These are phyloP conservation scores for Sinonovacula constricta DNA, from an alignment of 1,140 invertebrate species.

Conservation along the genomic window DNA sequence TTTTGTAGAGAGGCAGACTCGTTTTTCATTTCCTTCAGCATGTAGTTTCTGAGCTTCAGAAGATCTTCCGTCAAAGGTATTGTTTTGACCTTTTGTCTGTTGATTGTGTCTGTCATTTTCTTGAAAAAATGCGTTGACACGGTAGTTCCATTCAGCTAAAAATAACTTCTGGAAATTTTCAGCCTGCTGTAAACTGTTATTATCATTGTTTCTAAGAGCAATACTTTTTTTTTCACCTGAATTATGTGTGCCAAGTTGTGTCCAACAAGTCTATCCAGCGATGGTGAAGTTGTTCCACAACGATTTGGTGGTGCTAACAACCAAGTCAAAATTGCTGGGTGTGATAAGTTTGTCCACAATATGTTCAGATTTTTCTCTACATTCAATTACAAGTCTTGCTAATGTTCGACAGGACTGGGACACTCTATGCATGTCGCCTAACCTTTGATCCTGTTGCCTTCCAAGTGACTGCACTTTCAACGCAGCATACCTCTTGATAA, in stretches of 20 bases:
- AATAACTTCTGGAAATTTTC: conserved; percentile 22
- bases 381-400: conserved; percentile 20
- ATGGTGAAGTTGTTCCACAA: conserved; percentile 18
- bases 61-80: conserved; percentile 40
- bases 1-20: neutral
- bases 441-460: conserved; percentile 20
- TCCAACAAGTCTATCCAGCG: conserved; percentile 17
- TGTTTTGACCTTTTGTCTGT: conserved; percentile 11
- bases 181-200: neutral
- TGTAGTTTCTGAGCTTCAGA: neutral
- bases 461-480: conserved; percentile 23
- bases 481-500: conserved; percentile 19
- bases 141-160: conserved; percentile 19
- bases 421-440: conserved; percentile 24
- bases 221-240: conserved; percentile 15
- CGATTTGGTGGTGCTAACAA: conserved; percentile 18
- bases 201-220: conserved; percentile 6
- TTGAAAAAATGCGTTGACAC: conserved; percentile 14
- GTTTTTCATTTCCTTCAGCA: neutral
- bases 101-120: conserved; percentile 5
- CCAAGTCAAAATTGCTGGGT: conserved; percentile 25
- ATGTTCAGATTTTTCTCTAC: neutral
- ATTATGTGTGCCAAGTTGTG: conserved; percentile 10
- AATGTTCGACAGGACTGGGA: conserved; percentile 19
- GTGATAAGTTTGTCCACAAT: neutral